Evolutionary conservation across 2,888 invertebrate species (phyloP), one percentile per base, ranked within the genome.

Genomic region (Merodon equestris): DNA sequence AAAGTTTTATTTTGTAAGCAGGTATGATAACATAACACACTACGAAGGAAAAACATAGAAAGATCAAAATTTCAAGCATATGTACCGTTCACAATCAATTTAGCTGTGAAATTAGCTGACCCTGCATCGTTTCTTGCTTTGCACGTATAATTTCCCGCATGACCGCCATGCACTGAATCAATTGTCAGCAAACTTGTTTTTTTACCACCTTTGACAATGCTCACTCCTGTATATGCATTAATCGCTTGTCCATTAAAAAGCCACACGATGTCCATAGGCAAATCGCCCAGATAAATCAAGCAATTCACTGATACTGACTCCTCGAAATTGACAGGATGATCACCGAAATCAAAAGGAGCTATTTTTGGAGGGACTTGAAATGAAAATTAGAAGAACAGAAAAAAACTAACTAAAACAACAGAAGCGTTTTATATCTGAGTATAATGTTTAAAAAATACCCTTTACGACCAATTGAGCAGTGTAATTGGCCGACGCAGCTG

Each of bases 121-220:
- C 93, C 94, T 81, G 93, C 94, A 84, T 90, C 89, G 89, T 95
- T 95, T 84, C 91, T 91, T 13, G 94, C 95, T 73, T 91, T 90
- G 88, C 95, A 95, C 51, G 94, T 93, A 86, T 95, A 95, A 84
- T 92, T 92, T 58, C 95, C 95, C 82, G 92, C 92, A 88, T 95
- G 94, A 64, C 90, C 90, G 85, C 89, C 91, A 84, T 91, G 90
- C 66, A 91, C 92, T 50, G 91, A 91, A 87, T 92, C 92, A 84
- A 93, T 92, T 82, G 92, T 91, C 85, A 93, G 89, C 84, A 92
- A 89, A 83, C 91, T 92, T 72, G 91, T 91, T 85, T 91, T 91
- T 85, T 91, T 90, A 83, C 92, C 92, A 83, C 92, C 86, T 79
- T 86, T 89, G 1, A 87, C 85, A 44, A 89, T 90, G 45, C 90